A percentile compares a stretch with the other conserved stretches of the same genome.
Conservation (phyloP, 2,113 vertebrate genomes). For the Trogon melanurus region DNA sequence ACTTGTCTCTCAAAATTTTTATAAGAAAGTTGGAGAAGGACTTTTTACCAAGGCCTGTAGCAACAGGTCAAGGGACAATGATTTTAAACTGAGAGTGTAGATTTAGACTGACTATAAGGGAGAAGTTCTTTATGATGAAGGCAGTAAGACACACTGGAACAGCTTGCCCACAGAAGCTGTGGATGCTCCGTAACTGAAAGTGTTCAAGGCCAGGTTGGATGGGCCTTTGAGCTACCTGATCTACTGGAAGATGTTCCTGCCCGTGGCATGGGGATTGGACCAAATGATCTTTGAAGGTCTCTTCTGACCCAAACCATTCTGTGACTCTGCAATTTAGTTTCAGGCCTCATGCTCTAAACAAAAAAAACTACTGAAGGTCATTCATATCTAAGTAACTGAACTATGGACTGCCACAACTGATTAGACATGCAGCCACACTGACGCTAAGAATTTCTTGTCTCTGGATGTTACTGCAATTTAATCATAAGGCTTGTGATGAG, state of each 20-base stretch:
- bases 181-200: background rate
- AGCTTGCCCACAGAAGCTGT: background rate
- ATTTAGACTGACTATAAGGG: background rate
- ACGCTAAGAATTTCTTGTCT: background rate
- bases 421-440: background rate
- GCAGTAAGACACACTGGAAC: background rate
- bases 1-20: too few relatives aligned
- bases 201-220: background rate
- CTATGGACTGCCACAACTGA: background rate
- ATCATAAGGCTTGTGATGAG: background rate
- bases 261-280: rapidly evolving
- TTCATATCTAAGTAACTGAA: background rate
- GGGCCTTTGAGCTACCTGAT: background rate
- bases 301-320: background rate
- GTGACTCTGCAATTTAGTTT: background rate
- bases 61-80: background rate
- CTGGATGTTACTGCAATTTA: background rate
- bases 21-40: background rate
- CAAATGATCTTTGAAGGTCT: background rate
- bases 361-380: background rate
- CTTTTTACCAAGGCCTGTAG: background rate
- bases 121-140: background rate
- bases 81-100: background rate
- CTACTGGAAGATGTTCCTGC: background rate
- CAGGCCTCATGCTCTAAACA: background rate